Percentiles rank a stretch among this genome's conserved stretches.
These are phyloP conservation scores for Rutilus rutilus DNA, from an alignment of 2,113 vertebrate genomes.

Conservation along the genomic window DNA sequence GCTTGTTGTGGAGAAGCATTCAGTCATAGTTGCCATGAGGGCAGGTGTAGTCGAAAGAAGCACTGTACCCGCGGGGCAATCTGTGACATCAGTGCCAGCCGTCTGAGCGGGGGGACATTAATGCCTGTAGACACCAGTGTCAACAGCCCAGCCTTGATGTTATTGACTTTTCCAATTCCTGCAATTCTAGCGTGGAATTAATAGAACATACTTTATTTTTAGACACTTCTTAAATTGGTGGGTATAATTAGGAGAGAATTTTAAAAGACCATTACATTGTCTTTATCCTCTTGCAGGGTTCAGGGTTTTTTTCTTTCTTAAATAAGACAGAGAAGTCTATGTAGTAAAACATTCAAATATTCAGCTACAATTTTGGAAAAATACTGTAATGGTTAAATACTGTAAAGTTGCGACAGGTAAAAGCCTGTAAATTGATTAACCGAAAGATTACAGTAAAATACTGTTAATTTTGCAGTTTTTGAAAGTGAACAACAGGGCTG, in stretches of 20 bases:
- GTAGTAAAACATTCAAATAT: too few relatives aligned
- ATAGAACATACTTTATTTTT: slow-evolving; percentile 25
- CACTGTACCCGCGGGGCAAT: slow-evolving; percentile 41
- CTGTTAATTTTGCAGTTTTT: too few relatives aligned
- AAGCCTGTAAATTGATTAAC: too few relatives aligned
- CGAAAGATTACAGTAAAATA: too few relatives aligned
- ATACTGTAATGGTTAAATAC: too few relatives aligned
- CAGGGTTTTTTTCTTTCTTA: neutral
- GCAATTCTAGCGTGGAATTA: neutral
- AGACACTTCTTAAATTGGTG: neutral
- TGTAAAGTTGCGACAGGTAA: too few relatives aligned
- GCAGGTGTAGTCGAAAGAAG: slow-evolving; percentile 58
- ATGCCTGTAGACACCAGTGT: slow-evolving; percentile 58
- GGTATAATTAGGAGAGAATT: neutral
- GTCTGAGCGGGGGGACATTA: slow-evolving; percentile 60
- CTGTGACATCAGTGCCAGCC: slow-evolving; percentile 64
- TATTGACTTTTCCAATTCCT: slow-evolving; percentile 35
- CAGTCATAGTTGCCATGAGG: slow-evolving; percentile 46
- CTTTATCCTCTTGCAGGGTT: neutral
- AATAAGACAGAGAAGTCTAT: neutral
- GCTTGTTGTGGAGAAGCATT: slow-evolving; percentile 34
- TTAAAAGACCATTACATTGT: neutral
- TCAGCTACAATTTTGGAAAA: neutral
- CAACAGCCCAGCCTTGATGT: slow-evolving; percentile 53
- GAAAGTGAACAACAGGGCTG: too few relatives aligned